Base-by-base conservation (phyloP, 2,888 invertebrate genomes). In the Euclidia mi region DNA sequence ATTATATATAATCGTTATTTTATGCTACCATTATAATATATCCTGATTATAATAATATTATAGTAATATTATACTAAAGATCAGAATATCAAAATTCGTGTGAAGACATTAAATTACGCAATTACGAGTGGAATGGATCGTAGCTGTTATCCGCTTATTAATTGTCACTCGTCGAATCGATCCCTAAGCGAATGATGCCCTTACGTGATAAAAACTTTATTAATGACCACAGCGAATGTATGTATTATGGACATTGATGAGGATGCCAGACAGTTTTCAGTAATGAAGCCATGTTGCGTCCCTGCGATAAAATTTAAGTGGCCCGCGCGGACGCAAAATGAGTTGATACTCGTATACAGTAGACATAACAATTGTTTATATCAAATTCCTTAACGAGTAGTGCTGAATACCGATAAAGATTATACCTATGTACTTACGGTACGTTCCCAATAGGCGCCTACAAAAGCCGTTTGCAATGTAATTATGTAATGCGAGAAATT, bases 261-360 rank as follows among this genome's bases (percentile, higher is more conserved):
- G 63, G 44, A 55, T 63, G 41, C 55, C 64, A 65, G 65, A 65
- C 73, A 71, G 72, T 80, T 71, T 76, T 70, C 74, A 63, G 73
- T 81, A 84, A 83, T 84, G 81, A 84, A 84, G 75, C 71, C 72
- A 65, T 82, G 82, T 79, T 74, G 71, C 69, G 65, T 60, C 56
- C 71, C 60, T 52, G 48, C 76, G 73, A 83, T 85, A 85, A 85
- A 85, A 85, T 84, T 85, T 84, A 79, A 85, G 71, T 76, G 77
- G 76, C 58, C 84, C 76, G 46, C 67, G 44, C 47, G 77, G 71
- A 74, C 75, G 51, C 70, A 66, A 78, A 78, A 76, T 74, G 71
- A 65, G 56, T 68, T 68, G 65, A 52, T 69, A 68, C 65, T 55
- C 49, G 51, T 47, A 62, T 56, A 61, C 57, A 55, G 49, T 65